phyloP scores from a whole-genome alignment of 2,888 invertebrate species.

The Ichneumoninae sp. region DNA sequence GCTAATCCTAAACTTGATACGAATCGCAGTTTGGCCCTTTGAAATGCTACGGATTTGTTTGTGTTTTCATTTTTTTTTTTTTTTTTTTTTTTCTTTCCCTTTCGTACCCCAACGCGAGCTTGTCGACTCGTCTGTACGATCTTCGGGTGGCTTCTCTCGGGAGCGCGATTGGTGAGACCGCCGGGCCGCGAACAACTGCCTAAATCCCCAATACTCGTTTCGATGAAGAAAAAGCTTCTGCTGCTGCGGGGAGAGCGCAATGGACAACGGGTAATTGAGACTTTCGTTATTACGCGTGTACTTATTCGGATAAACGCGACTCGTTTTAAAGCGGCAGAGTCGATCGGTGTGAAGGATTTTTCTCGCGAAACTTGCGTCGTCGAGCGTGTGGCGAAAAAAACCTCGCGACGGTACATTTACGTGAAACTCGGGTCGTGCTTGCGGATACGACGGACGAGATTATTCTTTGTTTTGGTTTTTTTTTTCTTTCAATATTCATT shows the following conservation, averaged over 20 bases:
- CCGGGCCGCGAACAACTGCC: conserved; percentile 2
- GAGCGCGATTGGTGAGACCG: not conserved
- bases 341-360: conserved; percentile 11
- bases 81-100: conserved; percentile 5
- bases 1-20: conserved; percentile 63
- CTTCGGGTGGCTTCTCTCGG: not conserved
- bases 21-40: conserved; percentile 57
- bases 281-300: conserved; percentile 9
- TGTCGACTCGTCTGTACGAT: not conserved
- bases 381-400: not conserved
- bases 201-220: conserved; percentile 4
- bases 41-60: conserved; percentile 49
- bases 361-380: conserved; percentile 10
- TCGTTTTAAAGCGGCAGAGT: conserved; percentile 7
- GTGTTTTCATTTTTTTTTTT: conserved; percentile 17
- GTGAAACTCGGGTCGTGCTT: conserved; percentile 4
- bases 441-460: conserved; percentile 23
- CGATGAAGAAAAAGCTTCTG: conserved; percentile 55
- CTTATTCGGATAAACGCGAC: conserved; percentile 7
- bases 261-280: conserved; percentile 55
- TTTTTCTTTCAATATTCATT: not conserved
- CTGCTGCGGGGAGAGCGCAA: conserved; percentile 38
- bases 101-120: not conserved
- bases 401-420: conserved; percentile 10
- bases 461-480: conserved; percentile 20